Evolutionary conservation across 2,888 invertebrate genomes (phyloP).

Genomic region (Parthenolecanium corni): DNA sequence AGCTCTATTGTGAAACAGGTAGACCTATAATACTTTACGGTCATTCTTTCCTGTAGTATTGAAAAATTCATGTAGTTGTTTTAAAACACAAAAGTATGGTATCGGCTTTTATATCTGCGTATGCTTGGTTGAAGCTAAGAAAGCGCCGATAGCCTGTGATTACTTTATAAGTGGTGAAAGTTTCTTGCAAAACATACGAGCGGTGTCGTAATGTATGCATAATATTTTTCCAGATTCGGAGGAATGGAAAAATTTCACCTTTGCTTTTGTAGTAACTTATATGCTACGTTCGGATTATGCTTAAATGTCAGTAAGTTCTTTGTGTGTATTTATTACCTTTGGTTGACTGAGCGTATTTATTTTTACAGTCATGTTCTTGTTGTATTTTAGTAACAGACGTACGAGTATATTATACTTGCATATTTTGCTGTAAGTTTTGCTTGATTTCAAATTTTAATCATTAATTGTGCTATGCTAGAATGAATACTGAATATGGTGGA

Average conservation of each 20-base stretch:
- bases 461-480: not conserved
- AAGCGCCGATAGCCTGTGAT: not conserved
- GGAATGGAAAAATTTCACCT: slow-evolving; percentile 5
- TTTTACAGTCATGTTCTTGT: too few relatives aligned
- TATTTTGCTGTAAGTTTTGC: not conserved
- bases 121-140: not conserved
- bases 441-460: not conserved
- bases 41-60: not conserved
- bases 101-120: not conserved
- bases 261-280: slow-evolving; percentile 23
- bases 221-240: slow-evolving; percentile 10
- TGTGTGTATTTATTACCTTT: too few relatives aligned
- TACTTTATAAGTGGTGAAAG: not conserved
- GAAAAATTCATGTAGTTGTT: not conserved
- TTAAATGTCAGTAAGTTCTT: slow-evolving; percentile 24
- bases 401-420: too few relatives aligned
- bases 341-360: too few relatives aligned
- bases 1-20: slow-evolving; percentile 22
- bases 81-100: not conserved
- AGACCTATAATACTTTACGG: too few relatives aligned
- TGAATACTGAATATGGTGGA: too few relatives aligned
- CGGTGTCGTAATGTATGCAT: too few relatives aligned
- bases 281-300: slow-evolving; percentile 13
- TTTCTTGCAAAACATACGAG: not conserved
- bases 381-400: too few relatives aligned